Conservation (phyloP, 2,113 vertebrate species). For the Harpagus bidentatus region DNA sequence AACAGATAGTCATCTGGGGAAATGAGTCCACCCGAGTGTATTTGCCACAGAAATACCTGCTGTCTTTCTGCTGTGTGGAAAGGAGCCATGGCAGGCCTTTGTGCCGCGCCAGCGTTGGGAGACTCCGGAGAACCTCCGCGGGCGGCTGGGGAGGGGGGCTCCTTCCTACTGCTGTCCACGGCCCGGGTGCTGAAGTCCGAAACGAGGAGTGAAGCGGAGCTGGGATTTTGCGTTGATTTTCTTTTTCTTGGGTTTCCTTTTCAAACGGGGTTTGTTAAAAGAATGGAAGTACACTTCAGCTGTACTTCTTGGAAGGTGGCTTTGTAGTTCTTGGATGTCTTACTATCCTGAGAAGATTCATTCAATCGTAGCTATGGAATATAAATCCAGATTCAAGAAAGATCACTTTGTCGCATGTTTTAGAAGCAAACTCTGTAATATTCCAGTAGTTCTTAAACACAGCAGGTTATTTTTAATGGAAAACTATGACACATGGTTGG, state of each 20-base stretch:
- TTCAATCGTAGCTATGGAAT: background rate
- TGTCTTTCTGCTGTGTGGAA: background rate
- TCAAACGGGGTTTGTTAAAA: background rate
- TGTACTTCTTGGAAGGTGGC: background rate
- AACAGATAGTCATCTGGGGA: background rate
- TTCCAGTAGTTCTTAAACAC: background rate
- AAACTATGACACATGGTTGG: rapidly evolving
- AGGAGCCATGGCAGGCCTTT: too few species aligned
- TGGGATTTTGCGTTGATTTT: background rate
- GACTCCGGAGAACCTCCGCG: background rate
- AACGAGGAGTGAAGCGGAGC: background rate
- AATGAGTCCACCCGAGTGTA: background rate
- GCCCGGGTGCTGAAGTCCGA: background rate
- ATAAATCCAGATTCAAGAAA: background rate
- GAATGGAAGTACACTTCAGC: background rate
- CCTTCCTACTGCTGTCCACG: background rate
- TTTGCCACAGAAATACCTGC: background rate
- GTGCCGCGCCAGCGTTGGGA: background rate
- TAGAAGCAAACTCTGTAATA: background rate
- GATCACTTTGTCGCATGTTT: background rate
- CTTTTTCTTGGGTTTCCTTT: background rate
- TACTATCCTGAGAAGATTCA: background rate
- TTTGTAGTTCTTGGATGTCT: background rate
- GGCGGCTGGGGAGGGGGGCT: too few species aligned
- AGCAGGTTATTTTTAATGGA: background rate